Evolutionary conservation across 2,888 invertebrate species (phyloP).

Genomic region (Ypsolopha sequella): DNA sequence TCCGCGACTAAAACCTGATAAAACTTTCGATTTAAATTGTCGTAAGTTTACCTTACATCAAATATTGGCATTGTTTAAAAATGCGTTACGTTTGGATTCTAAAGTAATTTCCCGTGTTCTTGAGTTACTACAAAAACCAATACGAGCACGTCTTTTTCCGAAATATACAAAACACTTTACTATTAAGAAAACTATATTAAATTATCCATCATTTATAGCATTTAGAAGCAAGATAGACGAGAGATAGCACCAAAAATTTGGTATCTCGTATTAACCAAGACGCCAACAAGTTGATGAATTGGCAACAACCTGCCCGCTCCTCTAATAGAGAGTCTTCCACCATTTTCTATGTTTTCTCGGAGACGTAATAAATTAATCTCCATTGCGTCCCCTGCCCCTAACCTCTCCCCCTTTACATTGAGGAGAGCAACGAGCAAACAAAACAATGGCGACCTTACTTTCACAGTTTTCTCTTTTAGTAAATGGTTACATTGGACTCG

Average conservation of each 20-base stretch:
- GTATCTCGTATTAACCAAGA: neutral
- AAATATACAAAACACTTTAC: no score
- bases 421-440: constrained; percentile 20
- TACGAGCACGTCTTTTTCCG: no score
- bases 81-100: no score
- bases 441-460: constrained; percentile 46
- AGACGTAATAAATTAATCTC: constrained; percentile 64
- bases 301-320: constrained; percentile 13
- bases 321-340: constrained; percentile 61
- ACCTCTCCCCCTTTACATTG: neutral
- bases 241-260: no score
- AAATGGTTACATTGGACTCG: constrained; percentile 14
- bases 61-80: no score
- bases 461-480: constrained; percentile 15
- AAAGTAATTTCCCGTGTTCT: no score
- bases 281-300: neutral
- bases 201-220: no score
- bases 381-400: constrained; percentile 33
- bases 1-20: neutral
- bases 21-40: no score
- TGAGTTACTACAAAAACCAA: no score
- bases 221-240: no score
- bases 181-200: no score
- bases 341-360: constrained; percentile 61
- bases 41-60: no score